Conservation (phyloP, 2,888 invertebrate genomes). For the Ecliptopera silaceata region DNA sequence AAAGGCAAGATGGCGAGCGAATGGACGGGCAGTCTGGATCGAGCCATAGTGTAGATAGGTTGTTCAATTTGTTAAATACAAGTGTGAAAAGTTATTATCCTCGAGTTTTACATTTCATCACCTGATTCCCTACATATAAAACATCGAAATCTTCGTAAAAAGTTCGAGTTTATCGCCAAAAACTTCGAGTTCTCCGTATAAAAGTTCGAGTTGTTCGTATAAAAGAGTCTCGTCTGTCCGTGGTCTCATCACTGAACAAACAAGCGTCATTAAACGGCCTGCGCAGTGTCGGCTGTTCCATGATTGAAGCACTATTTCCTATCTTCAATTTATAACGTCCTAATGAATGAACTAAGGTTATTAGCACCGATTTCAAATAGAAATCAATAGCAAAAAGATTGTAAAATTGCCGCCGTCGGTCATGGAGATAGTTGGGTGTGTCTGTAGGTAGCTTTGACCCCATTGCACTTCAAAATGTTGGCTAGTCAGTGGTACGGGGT, state of each 20-base stretch:
- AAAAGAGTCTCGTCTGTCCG: neutral
- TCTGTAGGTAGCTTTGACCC: constrained; percentile 16
- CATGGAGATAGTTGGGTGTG: constrained; percentile 6
- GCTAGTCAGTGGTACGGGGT: neutral
- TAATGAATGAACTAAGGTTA: constrained; percentile 19
- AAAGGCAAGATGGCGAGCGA: too few species aligned
- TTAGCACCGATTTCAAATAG: constrained; percentile 25
- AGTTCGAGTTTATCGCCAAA: too few species aligned
- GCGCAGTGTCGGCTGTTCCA: constrained; percentile 3
- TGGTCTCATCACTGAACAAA: constrained; percentile 7
- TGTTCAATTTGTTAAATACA: too few species aligned
- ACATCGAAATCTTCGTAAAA: too few species aligned
- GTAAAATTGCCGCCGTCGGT: constrained; percentile 5
- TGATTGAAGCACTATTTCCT: constrained; percentile 20
- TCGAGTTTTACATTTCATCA: too few species aligned
- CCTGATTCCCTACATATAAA: too few species aligned
- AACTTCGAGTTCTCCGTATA: too few species aligned
- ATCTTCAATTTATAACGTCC: constrained; percentile 27
- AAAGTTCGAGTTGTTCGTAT: neutral
- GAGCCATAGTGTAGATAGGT: too few species aligned
- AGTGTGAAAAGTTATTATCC: too few species aligned
- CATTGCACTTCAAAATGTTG: constrained; percentile 10
- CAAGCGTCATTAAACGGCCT: constrained; percentile 24
- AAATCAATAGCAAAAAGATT: constrained; percentile 19
- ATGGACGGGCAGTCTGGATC: too few species aligned